Percentiles rank a stretch among this genome's conserved stretches.
phyloP scores from a whole-genome alignment of 2,113 vertebrate species.

The Chionodraco myersi region DNA sequence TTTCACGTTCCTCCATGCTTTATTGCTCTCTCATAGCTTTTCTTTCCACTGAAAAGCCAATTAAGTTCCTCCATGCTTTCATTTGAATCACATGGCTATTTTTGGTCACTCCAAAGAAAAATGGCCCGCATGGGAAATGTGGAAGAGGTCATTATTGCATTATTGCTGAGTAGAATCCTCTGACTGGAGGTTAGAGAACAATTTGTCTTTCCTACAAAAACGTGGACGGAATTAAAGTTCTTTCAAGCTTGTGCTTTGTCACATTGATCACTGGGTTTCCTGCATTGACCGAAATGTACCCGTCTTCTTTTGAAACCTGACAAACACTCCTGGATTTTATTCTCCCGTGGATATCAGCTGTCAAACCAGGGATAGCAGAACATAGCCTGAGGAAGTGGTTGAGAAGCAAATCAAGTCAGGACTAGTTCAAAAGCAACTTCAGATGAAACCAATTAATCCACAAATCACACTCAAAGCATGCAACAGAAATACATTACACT shows the following conservation, averaged over 20 bases:
- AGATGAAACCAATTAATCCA: constrained; percentile 20
- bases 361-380: constrained; percentile 1
- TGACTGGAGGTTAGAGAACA: constrained; percentile 13
- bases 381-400: constrained; percentile 7
- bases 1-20: constrained; percentile 50
- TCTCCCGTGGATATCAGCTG: constrained; percentile 5
- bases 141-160: constrained; percentile 33
- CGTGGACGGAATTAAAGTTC: background rate
- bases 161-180: constrained; percentile 11
- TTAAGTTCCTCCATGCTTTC: constrained; percentile 54
- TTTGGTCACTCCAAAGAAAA: constrained; percentile 19
- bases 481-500: background rate
- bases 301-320: constrained; percentile 15
- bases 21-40: constrained; percentile 60
- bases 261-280: background rate
- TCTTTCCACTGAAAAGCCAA: constrained; percentile 63
- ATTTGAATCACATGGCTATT: constrained; percentile 36
- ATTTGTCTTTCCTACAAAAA: constrained; percentile 4
- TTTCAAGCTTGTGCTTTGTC: background rate
- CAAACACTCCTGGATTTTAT: constrained; percentile 22
- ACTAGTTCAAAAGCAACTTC: constrained; percentile 6
- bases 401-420: constrained; percentile 17
- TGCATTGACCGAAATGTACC: constrained; percentile 2
- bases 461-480: background rate
- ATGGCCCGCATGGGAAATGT: constrained; percentile 34